Evolutionary conservation across 2,888 invertebrate genomes (phyloP), one percentile per base, ranked within the genome.

Genomic region (Callyntrura sp.): DNA sequence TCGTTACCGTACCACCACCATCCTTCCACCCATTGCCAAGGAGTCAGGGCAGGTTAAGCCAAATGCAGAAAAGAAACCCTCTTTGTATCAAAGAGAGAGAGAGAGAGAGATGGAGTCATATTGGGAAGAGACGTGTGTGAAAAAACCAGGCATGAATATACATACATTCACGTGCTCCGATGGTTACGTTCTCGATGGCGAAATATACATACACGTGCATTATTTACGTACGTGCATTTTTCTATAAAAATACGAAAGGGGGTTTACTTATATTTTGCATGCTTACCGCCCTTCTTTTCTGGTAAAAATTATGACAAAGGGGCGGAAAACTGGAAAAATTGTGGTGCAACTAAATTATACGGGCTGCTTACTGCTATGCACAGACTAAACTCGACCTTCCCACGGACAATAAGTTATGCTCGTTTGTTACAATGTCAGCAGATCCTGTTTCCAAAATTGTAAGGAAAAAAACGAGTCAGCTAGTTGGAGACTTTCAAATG

Each of bases 261-360:
- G n/a, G n/a, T n/a, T n/a, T n/a, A n/a, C n/a, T n/a, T 43, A 70
- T 70, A 43, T 14, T 70, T 43, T 82, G 23, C 65, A 65, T 68
- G 28, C 55, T 35, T 79, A 51, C 8, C 2, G n/a, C n/a, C n/a
- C 20, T 51, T 25, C 17, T 12, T 79, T 51, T 62, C 48, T 55
- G 23, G 48, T 43, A 17, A 85, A 73, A 70, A 70, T 70, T 70
- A 70, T 84, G 84, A 84, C 84, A 84, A 85, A 85, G 73, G 60
- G 84, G 84, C 84, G 84, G 73, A 85, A 85, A 70, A 73, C 17
- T 57, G 65, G 73, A 60, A 70, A 85, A 73, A 85, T 85, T 85
- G 73, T 57, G 35, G 73, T 85, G 84, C 70, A 70, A 73, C 62
- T 73, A 60, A 73, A 73, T 68, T 35, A 62, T 28, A 82, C 82